Percentiles rank a stretch among this genome's conserved stretches.
Evolutionary conservation across 2,888 invertebrate genomes (phyloP).

Genomic region (Monochamus alternatus): DNA sequence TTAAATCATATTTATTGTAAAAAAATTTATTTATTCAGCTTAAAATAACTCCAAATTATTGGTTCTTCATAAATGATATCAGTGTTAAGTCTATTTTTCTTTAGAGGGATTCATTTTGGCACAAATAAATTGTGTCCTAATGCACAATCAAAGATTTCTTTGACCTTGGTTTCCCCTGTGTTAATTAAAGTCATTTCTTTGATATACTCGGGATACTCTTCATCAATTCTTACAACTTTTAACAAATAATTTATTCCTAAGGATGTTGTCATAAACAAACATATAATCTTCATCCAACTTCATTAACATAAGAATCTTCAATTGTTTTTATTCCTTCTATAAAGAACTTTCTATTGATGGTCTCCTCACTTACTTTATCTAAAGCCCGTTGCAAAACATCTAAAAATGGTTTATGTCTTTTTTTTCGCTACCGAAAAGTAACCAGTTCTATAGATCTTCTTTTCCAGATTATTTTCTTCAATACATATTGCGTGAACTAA

Average conservation of each 20-base stretch:
- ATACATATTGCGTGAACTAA: slow-evolving; percentile 17
- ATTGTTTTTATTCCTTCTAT: slow-evolving; percentile 2
- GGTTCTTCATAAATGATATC: too few relatives aligned
- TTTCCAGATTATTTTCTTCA: slow-evolving; percentile 5
- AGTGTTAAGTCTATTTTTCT: too few relatives aligned
- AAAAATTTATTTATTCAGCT: too few relatives aligned
- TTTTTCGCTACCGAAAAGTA: not conserved
- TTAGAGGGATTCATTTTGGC: too few relatives aligned
- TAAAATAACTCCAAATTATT: too few relatives aligned
- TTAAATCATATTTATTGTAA: too few relatives aligned
- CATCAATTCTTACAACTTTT: slow-evolving; percentile 51
- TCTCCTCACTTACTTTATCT: not conserved
- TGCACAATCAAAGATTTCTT: not conserved
- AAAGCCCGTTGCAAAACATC: not conserved
- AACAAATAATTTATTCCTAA: slow-evolving; percentile 12
- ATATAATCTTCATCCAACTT: not conserved
- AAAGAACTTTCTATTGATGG: not conserved
- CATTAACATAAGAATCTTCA: not conserved
- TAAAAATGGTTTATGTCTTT: not conserved
- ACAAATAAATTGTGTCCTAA: too few relatives aligned
- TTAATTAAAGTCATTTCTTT: slow-evolving; percentile 44
- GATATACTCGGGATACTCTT: slow-evolving; percentile 58
- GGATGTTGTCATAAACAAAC: not conserved
- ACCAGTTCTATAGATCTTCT: not conserved
- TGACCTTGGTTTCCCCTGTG: not conserved